These are phyloP conservation scores for Hypomesus transpacificus DNA, from an alignment of 2,113 vertebrate species.

Conservation along the genomic window DNA sequence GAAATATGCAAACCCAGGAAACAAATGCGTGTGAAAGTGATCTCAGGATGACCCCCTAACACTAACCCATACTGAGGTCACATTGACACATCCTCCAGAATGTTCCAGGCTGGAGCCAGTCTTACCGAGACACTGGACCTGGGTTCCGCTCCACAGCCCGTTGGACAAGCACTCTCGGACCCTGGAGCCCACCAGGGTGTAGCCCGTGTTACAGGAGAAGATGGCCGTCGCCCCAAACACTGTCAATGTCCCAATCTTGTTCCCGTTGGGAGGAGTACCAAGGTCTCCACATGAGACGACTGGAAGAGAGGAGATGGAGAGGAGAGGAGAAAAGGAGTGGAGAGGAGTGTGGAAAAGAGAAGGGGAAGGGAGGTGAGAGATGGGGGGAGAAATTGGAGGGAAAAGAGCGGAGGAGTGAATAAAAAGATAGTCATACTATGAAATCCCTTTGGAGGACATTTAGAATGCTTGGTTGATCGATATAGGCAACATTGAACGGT, in stretches of 20 bases:
- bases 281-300: slow-evolving; percentile 96
- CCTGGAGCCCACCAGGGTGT: slow-evolving; percentile 91
- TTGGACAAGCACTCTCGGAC: slow-evolving; percentile 96
- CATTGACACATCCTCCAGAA: too few relatives aligned
- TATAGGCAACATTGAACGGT: neutral
- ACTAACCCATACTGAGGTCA: too few relatives aligned
- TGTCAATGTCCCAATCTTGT: slow-evolving; percentile 92
- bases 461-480: neutral
- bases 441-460: too few relatives aligned
- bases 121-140: slow-evolving; percentile 91
- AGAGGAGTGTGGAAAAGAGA: neutral
- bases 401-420: too few relatives aligned
- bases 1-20: too few relatives aligned
- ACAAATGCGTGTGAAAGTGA: neutral
- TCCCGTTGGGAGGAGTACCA: slow-evolving; percentile 86
- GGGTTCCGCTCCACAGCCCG: slow-evolving; percentile 93
- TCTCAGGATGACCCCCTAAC: too few relatives aligned
- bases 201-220: slow-evolving; percentile 97
- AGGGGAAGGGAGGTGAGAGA: neutral
- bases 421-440: too few relatives aligned
- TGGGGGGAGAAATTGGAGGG: neutral
- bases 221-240: slow-evolving; percentile 91
- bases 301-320: slow-evolving; percentile 37
- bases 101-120: neutral
- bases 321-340: slow-evolving; percentile 18